Base-by-base conservation (phyloP, 1,140 invertebrate genomes). In the Aricia agestis region DNA sequence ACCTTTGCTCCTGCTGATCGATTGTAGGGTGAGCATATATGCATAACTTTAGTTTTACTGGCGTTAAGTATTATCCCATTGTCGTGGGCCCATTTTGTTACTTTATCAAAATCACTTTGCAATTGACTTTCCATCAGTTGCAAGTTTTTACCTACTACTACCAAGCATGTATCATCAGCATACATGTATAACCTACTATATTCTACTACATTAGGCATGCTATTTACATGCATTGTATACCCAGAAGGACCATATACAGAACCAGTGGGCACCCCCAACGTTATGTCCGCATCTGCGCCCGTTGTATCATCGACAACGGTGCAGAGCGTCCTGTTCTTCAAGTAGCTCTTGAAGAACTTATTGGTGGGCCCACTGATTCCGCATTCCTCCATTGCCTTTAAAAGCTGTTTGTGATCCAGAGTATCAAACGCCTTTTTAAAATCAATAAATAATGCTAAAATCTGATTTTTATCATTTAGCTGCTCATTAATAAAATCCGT, bases 31-130 rank as follows among this genome's bases (percentile, higher is more conserved):
- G 18, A 68, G 18, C 13, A 68, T 68, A 68, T 25, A 52, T 25
- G 52, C 42, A 68, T 68, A 18, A 36, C 41, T 45, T 67, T 52
- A 9, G 41, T 19, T 67, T 52, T 67, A 13, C 36, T 45, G 17
- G 15, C 45, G 17, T 18, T 67, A 3, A 67, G 36, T 42, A 67
- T 45, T 9, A 67, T 67, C 2, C n/a, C 36, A 45, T 45, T 67
- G 10, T 67, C 41, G 18, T 66, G 32, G 32, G n/a, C 66, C 31
- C 15, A 66, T n/a, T 36, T 66, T 7, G 18, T 17, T 9, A 66
- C 41, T 7, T 17, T 32, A 36, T 41, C 31, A 11, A 36, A 36
- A 41, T 66, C 66, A 9, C n/a, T 6, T 42, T 66, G 32, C 15
- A 66, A 10, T 36, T 2, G 9, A 17, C 17, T n/a, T 66, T n/a